A percentile compares a stretch with the other conserved stretches of the same genome.
These are phyloP conservation scores for Stomatorhinus walkeri DNA, from an alignment of 2,797 vertebrate genomes.

Conservation along the genomic window DNA sequence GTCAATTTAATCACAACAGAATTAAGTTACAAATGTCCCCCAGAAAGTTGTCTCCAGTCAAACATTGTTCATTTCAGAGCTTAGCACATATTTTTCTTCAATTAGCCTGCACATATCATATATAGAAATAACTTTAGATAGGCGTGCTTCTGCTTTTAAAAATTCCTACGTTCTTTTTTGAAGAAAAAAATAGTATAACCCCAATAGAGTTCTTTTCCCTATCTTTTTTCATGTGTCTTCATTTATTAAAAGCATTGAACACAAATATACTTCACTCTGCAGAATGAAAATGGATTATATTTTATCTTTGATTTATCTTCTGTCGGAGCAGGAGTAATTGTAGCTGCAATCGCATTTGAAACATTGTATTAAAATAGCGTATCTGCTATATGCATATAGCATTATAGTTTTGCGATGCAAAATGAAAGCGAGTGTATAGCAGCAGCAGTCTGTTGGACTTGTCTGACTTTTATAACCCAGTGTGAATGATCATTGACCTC, in stretches of 20 bases:
- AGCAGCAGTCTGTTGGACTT: background rate
- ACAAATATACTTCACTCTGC: background rate
- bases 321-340: background rate
- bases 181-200: background rate
- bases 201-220: background rate
- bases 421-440: background rate
- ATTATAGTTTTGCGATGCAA: background rate
- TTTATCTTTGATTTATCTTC: background rate
- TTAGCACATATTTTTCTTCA: slow-evolving; percentile 68
- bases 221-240: background rate
- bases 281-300: background rate
- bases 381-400: background rate
- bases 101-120: slow-evolving; percentile 62
- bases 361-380: background rate
- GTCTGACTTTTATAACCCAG: background rate
- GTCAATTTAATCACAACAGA: slow-evolving; percentile 72
- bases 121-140: slow-evolving; percentile 44
- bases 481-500: slow-evolving; percentile 19
- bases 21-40: slow-evolving; percentile 68
- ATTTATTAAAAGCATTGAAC: background rate
- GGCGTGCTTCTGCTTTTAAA: slow-evolving; percentile 18
- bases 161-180: background rate
- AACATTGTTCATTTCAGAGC: slow-evolving; percentile 52
- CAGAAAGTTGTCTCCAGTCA: slow-evolving; percentile 58
- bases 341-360: background rate